Base-by-base conservation (phyloP, 2,113 vertebrate species). In the Pterocles orientalis region DNA sequence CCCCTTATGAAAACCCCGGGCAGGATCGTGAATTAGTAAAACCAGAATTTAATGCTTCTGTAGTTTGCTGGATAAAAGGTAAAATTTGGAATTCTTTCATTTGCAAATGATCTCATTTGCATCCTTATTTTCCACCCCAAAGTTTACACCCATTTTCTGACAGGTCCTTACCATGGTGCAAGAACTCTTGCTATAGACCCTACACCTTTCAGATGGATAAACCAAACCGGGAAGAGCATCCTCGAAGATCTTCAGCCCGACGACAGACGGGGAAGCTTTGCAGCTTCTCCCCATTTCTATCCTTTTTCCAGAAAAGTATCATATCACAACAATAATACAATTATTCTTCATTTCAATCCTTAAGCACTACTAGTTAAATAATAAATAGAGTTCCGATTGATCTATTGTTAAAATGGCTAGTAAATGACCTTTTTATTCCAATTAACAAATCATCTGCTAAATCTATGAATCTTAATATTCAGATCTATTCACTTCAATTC, bases 401-500 rank as follows among this genome's bases (percentile, higher is more conserved):
- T 99, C 98, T 98, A 97, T 98, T 98, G 98, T 99, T 99, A 99
- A 99, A 99, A 99, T 98, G 98, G 99, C 99, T 98, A 99, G 97
- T 99, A 99, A 99, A 99, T 98, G 99, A 99, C 98, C 99, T 99
- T 98, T 99, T 98, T 99, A 98, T 99, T 99, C 98, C 98, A 99
- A 99, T 99, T 99, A 99, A 99, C 99, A 99, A 99, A 99, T 99
- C 99, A 98, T 99, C 98, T 97, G 98, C 98, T 98, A 99, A 99
- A 99, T 99, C 99, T 99, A 99, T 99, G 99, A 99, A 99, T 99
- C 99, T 99, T 99, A 99, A 99, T 99, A 99, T 99, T 99, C 99
- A 99, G 98, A 99, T 99, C 98, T 99, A 99, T 99, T 99, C 98
- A 99, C 98, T 99, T 99, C 98, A 98, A 98, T 98, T 99, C 98